These are phyloP conservation scores for Drosophila guanche DNA, from an alignment of 1,140 invertebrate species.

Conservation along the genomic window DNA sequence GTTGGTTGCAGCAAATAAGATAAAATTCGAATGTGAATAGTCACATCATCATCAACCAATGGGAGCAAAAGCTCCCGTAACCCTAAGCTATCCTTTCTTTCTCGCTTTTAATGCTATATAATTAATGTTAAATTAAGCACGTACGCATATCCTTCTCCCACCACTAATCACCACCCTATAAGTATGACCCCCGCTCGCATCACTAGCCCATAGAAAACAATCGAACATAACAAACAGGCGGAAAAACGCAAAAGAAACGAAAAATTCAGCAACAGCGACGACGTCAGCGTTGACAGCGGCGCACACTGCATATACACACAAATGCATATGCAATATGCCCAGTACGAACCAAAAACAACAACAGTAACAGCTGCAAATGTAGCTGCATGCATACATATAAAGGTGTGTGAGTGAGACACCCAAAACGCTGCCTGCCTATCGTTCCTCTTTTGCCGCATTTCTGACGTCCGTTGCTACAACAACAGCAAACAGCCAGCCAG, in stretches of 20 bases:
- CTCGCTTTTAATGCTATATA: no score
- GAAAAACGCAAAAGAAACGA: constrained; percentile 60
- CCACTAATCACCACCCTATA: constrained; percentile 4
- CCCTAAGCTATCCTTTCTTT: no score
- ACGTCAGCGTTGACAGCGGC: constrained; percentile 34
- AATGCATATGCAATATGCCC: constrained; percentile 56
- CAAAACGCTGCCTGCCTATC: constrained; percentile 6
- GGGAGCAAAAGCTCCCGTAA: no score
- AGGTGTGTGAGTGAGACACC: constrained; percentile 8
- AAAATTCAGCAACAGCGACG: constrained; percentile 25
- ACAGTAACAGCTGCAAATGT: constrained; percentile 53
- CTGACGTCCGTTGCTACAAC: constrained; percentile 34
- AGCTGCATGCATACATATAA: constrained; percentile 22
- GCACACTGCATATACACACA: constrained; percentile 31
- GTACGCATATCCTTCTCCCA: background rate
- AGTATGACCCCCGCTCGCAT: constrained; percentile 18
- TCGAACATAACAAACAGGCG: constrained; percentile 35
- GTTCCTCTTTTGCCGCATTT: constrained; percentile 23
- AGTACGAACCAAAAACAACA: constrained; percentile 29
- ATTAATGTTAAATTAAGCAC: no score
- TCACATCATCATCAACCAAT: no score
- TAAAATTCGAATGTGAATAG: no score
- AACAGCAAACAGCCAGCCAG: constrained; percentile 23
- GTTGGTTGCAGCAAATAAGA: no score
- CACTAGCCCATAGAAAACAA: constrained; percentile 10